Evolutionary conservation across 2,888 invertebrate species (phyloP), one percentile per base, ranked within the genome.

Genomic region (Pachymerium ferrugineum): DNA sequence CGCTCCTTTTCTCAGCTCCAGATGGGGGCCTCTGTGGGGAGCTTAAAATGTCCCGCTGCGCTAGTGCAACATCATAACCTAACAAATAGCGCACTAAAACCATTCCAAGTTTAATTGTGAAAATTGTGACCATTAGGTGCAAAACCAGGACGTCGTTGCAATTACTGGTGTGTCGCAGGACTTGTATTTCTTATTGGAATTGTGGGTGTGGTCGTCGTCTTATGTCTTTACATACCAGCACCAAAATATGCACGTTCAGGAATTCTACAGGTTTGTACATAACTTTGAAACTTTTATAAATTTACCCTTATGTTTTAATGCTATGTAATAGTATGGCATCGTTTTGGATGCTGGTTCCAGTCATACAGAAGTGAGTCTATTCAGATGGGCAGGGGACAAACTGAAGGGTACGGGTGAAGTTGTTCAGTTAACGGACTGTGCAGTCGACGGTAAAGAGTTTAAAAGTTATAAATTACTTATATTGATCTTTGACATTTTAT

Each of bases 281-380:
- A n/a, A n/a, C 14, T 14, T 14, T 42, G 42, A 42, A n/a, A n/a
- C n/a, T 12, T 14, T 5, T n/a, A 10, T 42, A n/a, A n/a, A n/a
- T n/a, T n/a, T n/a, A n/a, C n/a, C n/a, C n/a, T n/a, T n/a, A n/a
- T n/a, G n/a, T n/a, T n/a, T n/a, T n/a, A n/a, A n/a, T n/a, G n/a
- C n/a, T n/a, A n/a, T n/a, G n/a, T n/a, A n/a, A n/a, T 79, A 85
- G 85, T 86, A 83, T 80, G 85, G 84, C 1, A 80, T 86, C 71
- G 83, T 85, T 0, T 79, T 86, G 76, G 85, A 86, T 80, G 85
- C 85, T 72, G 86, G 86, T 0, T 85, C 85, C 0, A 82, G 84
- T 2, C 85, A 85, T 76, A 84, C 85, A 1, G 79, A 82, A 35
- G 79, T 84, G 75, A 83, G 80, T 76, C 77, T 85, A 2, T 86